A percentile compares a stretch with the other conserved stretches of the same genome.
Evolutionary conservation across 2,797 vertebrate genomes (phyloP).

Genomic region (Notoglanidium macrostoma): DNA sequence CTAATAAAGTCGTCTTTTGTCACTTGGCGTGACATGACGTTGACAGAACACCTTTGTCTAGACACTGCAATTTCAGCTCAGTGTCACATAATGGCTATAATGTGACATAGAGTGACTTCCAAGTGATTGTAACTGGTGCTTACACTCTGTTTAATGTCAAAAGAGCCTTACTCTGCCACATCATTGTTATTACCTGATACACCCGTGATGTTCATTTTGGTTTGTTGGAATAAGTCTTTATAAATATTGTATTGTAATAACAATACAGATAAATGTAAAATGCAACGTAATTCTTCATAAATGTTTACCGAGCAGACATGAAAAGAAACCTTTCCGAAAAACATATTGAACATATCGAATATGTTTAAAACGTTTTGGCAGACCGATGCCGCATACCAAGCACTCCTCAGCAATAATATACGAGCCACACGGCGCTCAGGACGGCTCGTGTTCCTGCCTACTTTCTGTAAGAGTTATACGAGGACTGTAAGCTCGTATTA

Average conservation of each 20-base stretch:
- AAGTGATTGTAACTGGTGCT: no score
- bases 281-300: no score
- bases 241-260: background rate
- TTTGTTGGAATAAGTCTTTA: background rate
- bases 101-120: background rate
- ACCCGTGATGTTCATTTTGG: background rate
- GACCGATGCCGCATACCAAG: slow-evolving; percentile 48
- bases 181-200: background rate
- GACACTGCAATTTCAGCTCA: background rate
- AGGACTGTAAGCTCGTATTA: background rate
- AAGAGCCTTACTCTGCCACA: background rate
- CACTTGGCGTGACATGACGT: background rate
- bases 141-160: no score
- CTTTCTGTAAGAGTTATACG: slow-evolving; percentile 7
- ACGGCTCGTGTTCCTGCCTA: background rate
- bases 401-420: slow-evolving; percentile 50
- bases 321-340: slow-evolving; percentile 3
- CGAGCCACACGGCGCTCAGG: slow-evolving; percentile 19
- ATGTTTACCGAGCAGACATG: background rate
- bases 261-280: no score
- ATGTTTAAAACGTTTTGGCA: slow-evolving; percentile 27
- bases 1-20: background rate
- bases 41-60: background rate
- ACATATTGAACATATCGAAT: slow-evolving; percentile 19
- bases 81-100: background rate